Evolutionary conservation across 64 coral and sea anemone species (phyloP).

Genomic region (Dendronephthya gigantea): DNA sequence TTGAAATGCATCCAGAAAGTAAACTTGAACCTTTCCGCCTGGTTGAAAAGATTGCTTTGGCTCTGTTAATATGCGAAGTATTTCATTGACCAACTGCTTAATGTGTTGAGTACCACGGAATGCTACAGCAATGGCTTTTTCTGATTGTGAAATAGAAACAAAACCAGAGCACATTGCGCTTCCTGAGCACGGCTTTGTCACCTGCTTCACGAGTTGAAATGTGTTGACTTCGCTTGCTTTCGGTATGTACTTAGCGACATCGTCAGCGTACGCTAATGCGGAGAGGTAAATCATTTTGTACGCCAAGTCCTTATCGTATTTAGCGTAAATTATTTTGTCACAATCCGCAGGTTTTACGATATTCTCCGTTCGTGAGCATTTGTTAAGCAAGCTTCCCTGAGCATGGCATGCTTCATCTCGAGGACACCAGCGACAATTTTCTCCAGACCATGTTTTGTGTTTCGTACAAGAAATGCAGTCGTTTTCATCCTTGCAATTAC

Average conservation of each 20-base stretch:
- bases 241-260: background rate
- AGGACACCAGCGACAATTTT: conserved; percentile 6
- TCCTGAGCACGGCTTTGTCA: conserved; percentile 27
- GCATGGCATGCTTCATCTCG: conserved; percentile 1
- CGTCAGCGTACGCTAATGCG: background rate
- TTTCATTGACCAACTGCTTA: background rate
- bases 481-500: background rate
- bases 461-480: conserved; percentile 2
- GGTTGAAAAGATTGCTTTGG: conserved; percentile 6
- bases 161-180: conserved; percentile 24
- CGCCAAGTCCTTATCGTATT: background rate
- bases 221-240: background rate
- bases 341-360: background rate
- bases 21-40: conserved; percentile 29
- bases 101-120: conserved; percentile 24
- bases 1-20: conserved; percentile 7
- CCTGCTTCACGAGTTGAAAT: conserved; percentile 17
- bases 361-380: conserved; percentile 18
- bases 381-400: conserved; percentile 6
- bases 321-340: background rate
- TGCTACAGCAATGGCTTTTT: background rate
- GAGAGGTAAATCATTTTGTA: background rate
- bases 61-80: background rate
- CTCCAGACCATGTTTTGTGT: background rate
- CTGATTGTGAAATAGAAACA: background rate